A percentile compares a stretch with the other conserved stretches of the same genome.
Evolutionary conservation across 2,797 vertebrate genomes (phyloP).

Genomic region (Rhadinocentrus ornatus): DNA sequence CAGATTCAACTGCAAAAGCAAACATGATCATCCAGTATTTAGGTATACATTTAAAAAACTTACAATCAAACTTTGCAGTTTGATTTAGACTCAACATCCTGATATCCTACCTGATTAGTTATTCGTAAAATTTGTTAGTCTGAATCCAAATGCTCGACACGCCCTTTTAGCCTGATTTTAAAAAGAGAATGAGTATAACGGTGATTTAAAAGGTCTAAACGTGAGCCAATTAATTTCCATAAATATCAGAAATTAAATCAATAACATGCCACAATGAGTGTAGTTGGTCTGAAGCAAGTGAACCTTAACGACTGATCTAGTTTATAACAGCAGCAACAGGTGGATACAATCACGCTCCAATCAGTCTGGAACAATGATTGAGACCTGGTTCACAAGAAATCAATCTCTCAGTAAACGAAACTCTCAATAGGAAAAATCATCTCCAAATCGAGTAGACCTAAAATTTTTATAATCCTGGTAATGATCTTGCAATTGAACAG

Average conservation of each 20-base stretch:
- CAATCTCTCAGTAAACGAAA: background rate
- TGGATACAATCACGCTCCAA: constrained; percentile 39
- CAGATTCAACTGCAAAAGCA: background rate
- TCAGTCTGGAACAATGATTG: background rate
- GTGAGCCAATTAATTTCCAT: background rate
- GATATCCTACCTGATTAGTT: background rate
- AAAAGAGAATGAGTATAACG: background rate
- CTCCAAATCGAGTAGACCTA: background rate
- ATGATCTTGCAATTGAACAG: background rate
- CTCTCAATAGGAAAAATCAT: background rate
- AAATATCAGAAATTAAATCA: background rate
- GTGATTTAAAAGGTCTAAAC: background rate
- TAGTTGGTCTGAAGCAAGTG: background rate
- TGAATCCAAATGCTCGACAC: background rate
- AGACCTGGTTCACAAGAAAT: background rate
- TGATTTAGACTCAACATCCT: too few species aligned
- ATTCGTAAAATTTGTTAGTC: background rate
- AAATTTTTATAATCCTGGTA: background rate
- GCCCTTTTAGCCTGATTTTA: background rate
- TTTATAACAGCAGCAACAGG: constrained; percentile 33
- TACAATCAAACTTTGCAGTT: too few species aligned
- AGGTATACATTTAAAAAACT: too few species aligned
- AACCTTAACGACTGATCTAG: background rate
- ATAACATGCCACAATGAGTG: background rate
- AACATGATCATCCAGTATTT: background rate